These are phyloP conservation scores for Hydraecia micacea DNA, from an alignment of 2,888 invertebrate species.

Conservation along the genomic window DNA sequence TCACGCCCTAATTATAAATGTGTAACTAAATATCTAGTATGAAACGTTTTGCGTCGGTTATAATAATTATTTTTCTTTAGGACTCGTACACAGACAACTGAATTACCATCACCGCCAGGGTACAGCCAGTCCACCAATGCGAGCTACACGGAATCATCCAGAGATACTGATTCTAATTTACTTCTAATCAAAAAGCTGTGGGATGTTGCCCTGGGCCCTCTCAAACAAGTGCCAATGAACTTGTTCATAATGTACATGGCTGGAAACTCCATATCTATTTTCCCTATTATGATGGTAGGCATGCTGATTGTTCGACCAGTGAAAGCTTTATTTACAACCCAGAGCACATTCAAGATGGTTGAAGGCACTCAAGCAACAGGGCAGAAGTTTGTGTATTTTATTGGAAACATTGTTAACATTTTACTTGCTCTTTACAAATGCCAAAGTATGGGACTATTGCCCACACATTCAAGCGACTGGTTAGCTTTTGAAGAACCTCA, in stretches of 20 bases:
- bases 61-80: constrained; percentile 69
- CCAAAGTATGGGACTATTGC: constrained; percentile 98
- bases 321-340: constrained; percentile 97
- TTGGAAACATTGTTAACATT: constrained; percentile 98
- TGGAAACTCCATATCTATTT: constrained; percentile 99
- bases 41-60: not conserved
- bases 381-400: constrained; percentile 97
- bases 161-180: constrained; percentile 95
- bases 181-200: constrained; percentile 98
- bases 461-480: constrained; percentile 99
- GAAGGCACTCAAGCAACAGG: constrained; percentile 97
- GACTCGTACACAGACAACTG: constrained; percentile 79
- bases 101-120: constrained; percentile 95
- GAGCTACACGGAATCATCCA: constrained; percentile 94
- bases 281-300: constrained; percentile 99
- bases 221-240: constrained; percentile 99
- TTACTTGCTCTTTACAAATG: constrained; percentile 98
- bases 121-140: constrained; percentile 94
- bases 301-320: constrained; percentile 99
- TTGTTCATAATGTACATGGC: constrained; percentile 99
- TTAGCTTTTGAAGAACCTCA: constrained; percentile 98
- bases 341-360: constrained; percentile 97
- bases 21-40: not conserved
- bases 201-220: constrained; percentile 98
- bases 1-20: not conserved